A percentile compares a stretch with the other conserved stretches of the same genome.
Conservation (phyloP, 1,140 invertebrate genomes). For the Tyrophagus putrescentiae region DNA sequence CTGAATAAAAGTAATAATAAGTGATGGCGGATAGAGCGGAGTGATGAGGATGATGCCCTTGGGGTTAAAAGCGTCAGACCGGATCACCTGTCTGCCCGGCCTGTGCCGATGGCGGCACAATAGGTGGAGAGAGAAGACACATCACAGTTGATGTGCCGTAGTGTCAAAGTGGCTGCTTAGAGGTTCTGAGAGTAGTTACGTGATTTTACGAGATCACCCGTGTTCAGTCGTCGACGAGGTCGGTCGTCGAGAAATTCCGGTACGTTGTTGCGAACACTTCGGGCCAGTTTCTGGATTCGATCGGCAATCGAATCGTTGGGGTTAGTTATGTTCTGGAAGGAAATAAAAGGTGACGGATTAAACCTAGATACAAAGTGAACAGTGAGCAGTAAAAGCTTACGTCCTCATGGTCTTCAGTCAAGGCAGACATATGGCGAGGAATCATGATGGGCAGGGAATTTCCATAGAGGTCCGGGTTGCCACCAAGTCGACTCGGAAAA, state of each 20-base stretch:
- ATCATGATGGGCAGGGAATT: slow-evolving; percentile 12
- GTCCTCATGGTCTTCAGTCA: not conserved
- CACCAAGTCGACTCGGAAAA: not conserved
- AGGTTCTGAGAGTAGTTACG: too few relatives aligned
- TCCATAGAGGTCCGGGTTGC: not conserved
- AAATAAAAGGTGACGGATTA: not conserved
- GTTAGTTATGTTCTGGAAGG: not conserved
- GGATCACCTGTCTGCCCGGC: too few relatives aligned
- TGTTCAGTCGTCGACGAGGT: slow-evolving; percentile 58
- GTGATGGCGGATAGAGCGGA: too few relatives aligned
- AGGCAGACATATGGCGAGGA: not conserved
- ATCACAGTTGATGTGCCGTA: too few relatives aligned
- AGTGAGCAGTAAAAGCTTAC: not conserved
- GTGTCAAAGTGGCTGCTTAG: too few relatives aligned
- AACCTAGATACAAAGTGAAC: not conserved
- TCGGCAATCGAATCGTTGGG: slow-evolving; percentile 54
- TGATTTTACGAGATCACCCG: slow-evolving; percentile 40
- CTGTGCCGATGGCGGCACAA: too few relatives aligned
- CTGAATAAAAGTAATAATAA: too few relatives aligned
- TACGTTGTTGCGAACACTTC: slow-evolving; percentile 63
- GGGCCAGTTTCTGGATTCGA: slow-evolving; percentile 66
- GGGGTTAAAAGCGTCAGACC: too few relatives aligned
- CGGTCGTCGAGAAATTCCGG: slow-evolving; percentile 64
- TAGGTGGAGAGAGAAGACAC: too few relatives aligned
- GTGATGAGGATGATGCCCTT: too few relatives aligned